Conservation (phyloP, 2,888 invertebrate species). For the Dicyrtomina minuta region DNA sequence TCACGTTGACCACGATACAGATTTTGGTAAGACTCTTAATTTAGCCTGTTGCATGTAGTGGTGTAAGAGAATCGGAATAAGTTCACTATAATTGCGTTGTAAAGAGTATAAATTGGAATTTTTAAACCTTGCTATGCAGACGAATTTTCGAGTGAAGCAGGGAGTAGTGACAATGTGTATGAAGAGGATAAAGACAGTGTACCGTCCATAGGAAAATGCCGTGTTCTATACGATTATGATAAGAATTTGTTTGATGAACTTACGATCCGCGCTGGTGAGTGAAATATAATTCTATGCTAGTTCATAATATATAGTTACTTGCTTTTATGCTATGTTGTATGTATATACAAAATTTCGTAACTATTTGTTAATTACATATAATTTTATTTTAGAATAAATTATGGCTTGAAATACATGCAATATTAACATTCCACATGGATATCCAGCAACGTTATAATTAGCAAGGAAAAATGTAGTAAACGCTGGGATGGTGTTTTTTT, state of each 20-base stretch:
- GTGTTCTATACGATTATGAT: constrained; percentile 82
- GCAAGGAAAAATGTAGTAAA: too few species aligned
- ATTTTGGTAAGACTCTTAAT: constrained; percentile 54
- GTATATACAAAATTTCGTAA: neutral
- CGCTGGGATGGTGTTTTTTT: too few species aligned
- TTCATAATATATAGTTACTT: neutral
- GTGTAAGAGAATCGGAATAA: neutral
- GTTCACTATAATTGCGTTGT: too few species aligned
- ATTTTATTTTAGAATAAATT: neutral
- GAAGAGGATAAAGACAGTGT: constrained; percentile 54
- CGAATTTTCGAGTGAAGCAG: constrained; percentile 78
- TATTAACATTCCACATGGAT: too few species aligned
- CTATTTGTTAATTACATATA: neutral
- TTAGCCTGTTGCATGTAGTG: neutral
- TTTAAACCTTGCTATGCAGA: constrained; percentile 66
- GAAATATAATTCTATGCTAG: neutral
- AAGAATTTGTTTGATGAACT: constrained; percentile 86
- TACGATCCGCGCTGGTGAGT: constrained; percentile 67
- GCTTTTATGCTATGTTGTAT: neutral
- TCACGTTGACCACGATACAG: constrained; percentile 70
- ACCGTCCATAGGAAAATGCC: constrained; percentile 70
- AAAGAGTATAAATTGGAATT: neutral
- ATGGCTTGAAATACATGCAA: neutral
- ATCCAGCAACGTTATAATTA: constrained; percentile 13
- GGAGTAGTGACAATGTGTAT: constrained; percentile 54